Base-by-base conservation (phyloP, 2,797 vertebrate species). In the Ibycter americanus region DNA sequence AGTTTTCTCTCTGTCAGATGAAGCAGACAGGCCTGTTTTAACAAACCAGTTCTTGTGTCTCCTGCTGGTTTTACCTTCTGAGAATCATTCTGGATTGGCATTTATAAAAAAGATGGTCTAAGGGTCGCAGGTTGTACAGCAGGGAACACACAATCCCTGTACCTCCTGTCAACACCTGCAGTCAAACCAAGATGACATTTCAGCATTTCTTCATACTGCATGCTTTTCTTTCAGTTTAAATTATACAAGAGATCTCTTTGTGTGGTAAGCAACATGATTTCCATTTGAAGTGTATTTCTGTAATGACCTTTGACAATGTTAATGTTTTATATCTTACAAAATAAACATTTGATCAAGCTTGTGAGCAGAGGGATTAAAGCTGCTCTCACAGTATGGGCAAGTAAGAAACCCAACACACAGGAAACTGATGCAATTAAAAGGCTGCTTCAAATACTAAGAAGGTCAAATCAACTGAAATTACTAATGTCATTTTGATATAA, bases 181-280 rank as follows among this genome's bases (percentile, higher is more conserved):
- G 55, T 78, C 72, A 87, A 87, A 92, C 42, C 52, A 84, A 87
- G 59, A 71, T 65, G 78, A 87, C 63, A 47, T 87, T 85, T 92
- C 86, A 85, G 74, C 44, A 52, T 80, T 95, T 90, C 59, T 94
- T 92, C 31, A 56, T n/a, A 40, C 42, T 61, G 38, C 36, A 62
- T 42, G 34, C 47, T 87, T 93, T 95, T 78, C 46, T 59, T 88
- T 81, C 61, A 26, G 34, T 78, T 78, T 66, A 72, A 86, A 72
- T 83, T 85, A 73, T 15, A 89, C 67, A 96, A 90, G 22, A 92
- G 79, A 47, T 72, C 54, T 93, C 76, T 92, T 71, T 96, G 82
- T 95, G 82, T 72, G 34, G 55, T 67, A 85, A 91, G 89, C 72
- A 92, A 91, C 88, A 79, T 83, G 77, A 47, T 89, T 92, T 85